Percentiles rank a stretch among this genome's conserved stretches.
These are phyloP conservation scores for Epistrophella euchroma DNA, from an alignment of 2,888 invertebrate species.

Conservation along the genomic window DNA sequence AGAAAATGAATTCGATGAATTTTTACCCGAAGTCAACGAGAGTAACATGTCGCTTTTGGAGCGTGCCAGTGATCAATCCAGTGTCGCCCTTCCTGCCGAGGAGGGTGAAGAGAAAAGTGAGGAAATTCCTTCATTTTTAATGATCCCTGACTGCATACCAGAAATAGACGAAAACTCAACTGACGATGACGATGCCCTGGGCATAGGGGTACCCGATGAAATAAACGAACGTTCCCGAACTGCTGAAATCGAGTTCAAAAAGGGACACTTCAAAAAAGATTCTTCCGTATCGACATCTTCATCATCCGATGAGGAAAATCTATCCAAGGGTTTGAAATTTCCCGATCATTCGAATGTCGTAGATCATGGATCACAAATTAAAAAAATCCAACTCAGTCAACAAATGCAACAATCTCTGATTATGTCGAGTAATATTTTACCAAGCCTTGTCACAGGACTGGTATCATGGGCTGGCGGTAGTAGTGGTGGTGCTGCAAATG, in stretches of 20 bases:
- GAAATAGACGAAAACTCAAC: conserved; percentile 83
- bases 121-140: conserved; percentile 82
- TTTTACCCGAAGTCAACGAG: conserved; percentile 82
- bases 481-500: not conserved
- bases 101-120: conserved; percentile 81
- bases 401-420: conserved; percentile 78
- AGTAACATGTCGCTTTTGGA: conserved; percentile 81
- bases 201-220: conserved; percentile 60
- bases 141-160: conserved; percentile 83
- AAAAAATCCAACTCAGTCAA: conserved; percentile 75
- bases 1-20: conserved; percentile 81
- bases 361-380: conserved; percentile 32
- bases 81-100: conserved; percentile 78
- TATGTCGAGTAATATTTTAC: conserved; percentile 78
- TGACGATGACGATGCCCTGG: conserved; percentile 79
- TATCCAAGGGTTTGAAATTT: conserved; percentile 82
- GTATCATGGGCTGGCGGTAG: conserved; percentile 79
- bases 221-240: conserved; percentile 34
- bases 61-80: conserved; percentile 82
- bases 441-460: conserved; percentile 79
- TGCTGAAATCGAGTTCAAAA: conserved; percentile 80
- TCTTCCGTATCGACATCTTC: conserved; percentile 82
- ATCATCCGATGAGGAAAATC: conserved; percentile 82
- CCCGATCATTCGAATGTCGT: conserved; percentile 80
- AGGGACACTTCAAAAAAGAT: conserved; percentile 82